A percentile compares a stretch with the other conserved stretches of the same genome.
Evolutionary conservation across 2,797 vertebrate species (phyloP).

Genomic region (Sorex maritimensis): DNA sequence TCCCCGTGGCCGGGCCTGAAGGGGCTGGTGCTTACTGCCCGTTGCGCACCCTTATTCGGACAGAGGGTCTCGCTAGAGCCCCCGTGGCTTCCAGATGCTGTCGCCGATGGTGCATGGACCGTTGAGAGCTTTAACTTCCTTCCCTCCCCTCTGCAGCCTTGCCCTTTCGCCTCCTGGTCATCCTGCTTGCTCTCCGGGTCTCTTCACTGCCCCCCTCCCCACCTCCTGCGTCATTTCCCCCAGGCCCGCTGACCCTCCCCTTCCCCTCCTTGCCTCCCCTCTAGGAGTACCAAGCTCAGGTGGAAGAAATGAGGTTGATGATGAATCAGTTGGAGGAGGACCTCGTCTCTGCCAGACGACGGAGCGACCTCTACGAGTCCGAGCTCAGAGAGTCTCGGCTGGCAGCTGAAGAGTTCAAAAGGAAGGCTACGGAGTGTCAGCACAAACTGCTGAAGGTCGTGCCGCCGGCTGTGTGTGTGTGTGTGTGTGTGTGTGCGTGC

Average conservation of each 20-base stretch:
- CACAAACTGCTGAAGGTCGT: conserved; percentile 97
- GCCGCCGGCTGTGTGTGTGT: not conserved
- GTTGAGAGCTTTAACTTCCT: conserved; percentile 1
- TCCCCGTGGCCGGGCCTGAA: not conserved
- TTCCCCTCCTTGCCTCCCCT: conserved; percentile 67
- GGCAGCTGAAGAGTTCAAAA: conserved; percentile 97
- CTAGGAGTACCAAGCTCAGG: conserved; percentile 98
- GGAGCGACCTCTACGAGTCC: conserved; percentile 97
- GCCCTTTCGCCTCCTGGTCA: too few relatives aligned
- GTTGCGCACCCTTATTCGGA: not conserved
- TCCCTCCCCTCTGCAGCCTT: not conserved
- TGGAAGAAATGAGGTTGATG: conserved; percentile 98
- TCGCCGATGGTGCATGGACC: conserved; percentile 3
- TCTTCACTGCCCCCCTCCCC: conserved; percentile 17
- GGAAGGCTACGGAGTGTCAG: conserved; percentile 97
- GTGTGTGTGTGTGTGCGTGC: not conserved
- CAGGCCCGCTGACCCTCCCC: conserved; percentile 59
- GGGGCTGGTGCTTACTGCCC: not conserved
- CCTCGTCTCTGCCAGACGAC: conserved; percentile 97
- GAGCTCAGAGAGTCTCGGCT: conserved; percentile 97
- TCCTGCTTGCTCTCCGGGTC: not conserved
- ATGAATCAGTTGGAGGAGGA: conserved; percentile 99
- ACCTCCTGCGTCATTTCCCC: not conserved
- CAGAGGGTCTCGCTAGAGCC: conserved; percentile 14
- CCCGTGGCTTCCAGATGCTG: not conserved